Evolutionary conservation across 2,888 invertebrate genomes (phyloP).

Genomic region (Andrena praecox): DNA sequence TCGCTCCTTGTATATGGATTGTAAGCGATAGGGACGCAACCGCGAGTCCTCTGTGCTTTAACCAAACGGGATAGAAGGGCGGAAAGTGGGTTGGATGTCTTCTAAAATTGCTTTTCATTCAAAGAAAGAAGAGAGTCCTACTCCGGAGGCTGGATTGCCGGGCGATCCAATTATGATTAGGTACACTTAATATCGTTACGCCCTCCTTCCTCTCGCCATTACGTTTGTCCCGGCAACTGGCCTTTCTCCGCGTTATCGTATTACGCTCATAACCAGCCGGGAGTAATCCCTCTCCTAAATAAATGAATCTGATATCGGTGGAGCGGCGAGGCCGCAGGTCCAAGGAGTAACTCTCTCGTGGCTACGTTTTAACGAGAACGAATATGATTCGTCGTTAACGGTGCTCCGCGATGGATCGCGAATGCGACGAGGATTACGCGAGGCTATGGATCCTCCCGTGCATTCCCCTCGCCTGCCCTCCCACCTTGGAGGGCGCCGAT

Average conservation of each 20-base stretch:
- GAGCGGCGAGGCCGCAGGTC: not conserved
- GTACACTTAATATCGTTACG: not conserved
- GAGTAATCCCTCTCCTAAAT: not conserved
- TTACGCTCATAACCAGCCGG: not conserved
- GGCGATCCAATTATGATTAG: not conserved
- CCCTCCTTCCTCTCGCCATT: not conserved
- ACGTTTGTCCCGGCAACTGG: not conserved
- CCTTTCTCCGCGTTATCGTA: not conserved
- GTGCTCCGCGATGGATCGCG: not conserved
- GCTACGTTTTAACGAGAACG: constrained; percentile 31
- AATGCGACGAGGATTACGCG: constrained; percentile 29
- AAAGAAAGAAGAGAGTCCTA: not conserved
- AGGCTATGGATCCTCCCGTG: constrained; percentile 19
- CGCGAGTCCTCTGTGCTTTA: too few species aligned
- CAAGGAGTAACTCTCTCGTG: not conserved
- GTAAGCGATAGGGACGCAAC: too few species aligned
- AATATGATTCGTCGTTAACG: constrained; percentile 22
- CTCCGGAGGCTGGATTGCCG: not conserved
- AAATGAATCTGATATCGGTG: not conserved
- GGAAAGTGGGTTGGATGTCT: too few species aligned
- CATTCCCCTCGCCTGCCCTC: not conserved
- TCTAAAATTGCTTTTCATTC: not conserved
- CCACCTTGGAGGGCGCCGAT: constrained; percentile 13
- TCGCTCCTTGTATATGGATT: too few species aligned
- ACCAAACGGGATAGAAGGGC: too few species aligned